Conservation (phyloP, 1,140 invertebrate genomes). For the Akabosia matsudoensis region DNA sequence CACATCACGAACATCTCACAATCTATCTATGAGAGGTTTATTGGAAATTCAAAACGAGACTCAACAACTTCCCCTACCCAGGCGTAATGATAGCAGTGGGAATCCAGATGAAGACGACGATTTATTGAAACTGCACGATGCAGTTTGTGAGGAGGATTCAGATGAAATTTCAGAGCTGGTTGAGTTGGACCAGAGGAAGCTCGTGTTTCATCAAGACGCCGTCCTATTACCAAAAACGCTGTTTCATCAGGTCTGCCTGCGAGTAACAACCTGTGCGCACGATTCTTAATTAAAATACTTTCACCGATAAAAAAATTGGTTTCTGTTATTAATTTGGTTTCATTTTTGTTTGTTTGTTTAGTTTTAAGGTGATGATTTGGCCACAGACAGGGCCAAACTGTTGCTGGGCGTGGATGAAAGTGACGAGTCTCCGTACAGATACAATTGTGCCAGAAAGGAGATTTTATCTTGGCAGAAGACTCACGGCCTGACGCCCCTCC, state of each 20-base stretch:
- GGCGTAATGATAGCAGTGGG: background rate
- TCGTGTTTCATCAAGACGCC: constrained; percentile 4
- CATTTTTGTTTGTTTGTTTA: background rate
- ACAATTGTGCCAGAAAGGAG: background rate
- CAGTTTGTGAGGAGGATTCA: constrained; percentile 1
- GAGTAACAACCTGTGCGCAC: background rate
- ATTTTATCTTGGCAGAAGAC: background rate
- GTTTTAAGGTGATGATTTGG: background rate
- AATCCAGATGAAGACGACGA: constrained; percentile 16
- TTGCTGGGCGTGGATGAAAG: background rate
- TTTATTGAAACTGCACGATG: background rate
- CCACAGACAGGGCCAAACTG: background rate
- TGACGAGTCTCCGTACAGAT: background rate
- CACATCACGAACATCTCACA: background rate
- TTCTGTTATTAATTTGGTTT: background rate
- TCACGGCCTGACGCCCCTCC: background rate
- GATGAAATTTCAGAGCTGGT: background rate
- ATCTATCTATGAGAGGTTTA: background rate
- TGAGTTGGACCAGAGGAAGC: background rate
- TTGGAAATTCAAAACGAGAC: constrained; percentile 12
- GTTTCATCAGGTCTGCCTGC: background rate
- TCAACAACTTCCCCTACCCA: background rate
- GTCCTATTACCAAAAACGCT: background rate
- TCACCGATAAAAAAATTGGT: background rate
- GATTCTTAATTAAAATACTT: background rate